A percentile compares a stretch with the other conserved stretches of the same genome.
phyloP scores from a whole-genome alignment of 2,113 vertebrate species.

The Nesogale talazaci region DNA sequence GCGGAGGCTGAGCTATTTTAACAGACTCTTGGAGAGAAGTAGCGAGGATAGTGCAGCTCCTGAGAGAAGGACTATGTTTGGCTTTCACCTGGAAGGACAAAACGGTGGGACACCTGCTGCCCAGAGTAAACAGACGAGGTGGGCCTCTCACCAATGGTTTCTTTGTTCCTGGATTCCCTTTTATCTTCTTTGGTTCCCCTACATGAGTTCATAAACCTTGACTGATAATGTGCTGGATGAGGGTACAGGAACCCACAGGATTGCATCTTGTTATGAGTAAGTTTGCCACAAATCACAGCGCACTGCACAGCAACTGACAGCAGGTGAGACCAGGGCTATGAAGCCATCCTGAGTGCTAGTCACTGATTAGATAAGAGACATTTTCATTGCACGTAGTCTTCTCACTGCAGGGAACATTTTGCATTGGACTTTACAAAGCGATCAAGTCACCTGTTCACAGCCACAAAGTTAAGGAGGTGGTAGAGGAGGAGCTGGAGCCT shows the following conservation, averaged over 20 bases:
- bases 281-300: not conserved
- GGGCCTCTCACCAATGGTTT: fast-evolving
- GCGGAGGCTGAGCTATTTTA: not conserved
- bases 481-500: too few relatives aligned
- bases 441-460: not conserved
- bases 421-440: not conserved
- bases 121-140: not conserved
- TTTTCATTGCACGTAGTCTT: not conserved
- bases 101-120: not conserved
- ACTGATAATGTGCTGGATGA: not conserved
- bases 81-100: not conserved
- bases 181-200: not conserved
- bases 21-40: not conserved
- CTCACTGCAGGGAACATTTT: fast-evolving
- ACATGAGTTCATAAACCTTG: not conserved
- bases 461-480: fast-evolving
- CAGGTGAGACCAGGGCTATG: not conserved
- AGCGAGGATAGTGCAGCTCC: not conserved
- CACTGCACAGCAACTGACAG: not conserved
- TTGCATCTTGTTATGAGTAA: not conserved
- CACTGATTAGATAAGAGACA: too few relatives aligned
- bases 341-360: fast-evolving
- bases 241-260: not conserved
- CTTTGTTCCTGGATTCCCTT: not conserved
- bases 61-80: not conserved